Evolutionary conservation across 1,140 invertebrate species (phyloP).

Genomic region (Gryllus bimaculatus): DNA sequence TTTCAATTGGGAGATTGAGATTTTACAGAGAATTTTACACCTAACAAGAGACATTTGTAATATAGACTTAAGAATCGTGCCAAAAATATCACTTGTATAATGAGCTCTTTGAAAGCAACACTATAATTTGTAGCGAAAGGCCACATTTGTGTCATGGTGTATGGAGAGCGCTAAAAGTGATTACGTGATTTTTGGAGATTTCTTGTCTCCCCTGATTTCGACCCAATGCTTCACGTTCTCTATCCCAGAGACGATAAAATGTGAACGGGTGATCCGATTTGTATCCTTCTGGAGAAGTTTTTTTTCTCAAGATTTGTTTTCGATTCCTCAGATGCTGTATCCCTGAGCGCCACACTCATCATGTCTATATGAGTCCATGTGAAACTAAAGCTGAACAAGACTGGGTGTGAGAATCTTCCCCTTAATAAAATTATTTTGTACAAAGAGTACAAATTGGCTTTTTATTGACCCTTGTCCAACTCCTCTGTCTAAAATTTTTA

Average conservation of each 20-base stretch:
- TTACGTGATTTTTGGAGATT: not conserved
- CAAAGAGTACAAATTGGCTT: not conserved
- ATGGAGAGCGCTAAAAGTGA: not conserved
- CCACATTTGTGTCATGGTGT: not conserved
- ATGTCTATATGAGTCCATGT: constrained; percentile 4
- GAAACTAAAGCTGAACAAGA: not conserved
- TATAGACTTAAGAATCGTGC: not conserved
- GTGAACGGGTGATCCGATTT: not conserved
- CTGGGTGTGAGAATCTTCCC: not conserved
- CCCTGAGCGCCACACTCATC: not conserved
- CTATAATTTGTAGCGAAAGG: too few relatives aligned
- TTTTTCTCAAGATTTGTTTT: not conserved
- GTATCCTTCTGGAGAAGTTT: not conserved
- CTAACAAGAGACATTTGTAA: not conserved
- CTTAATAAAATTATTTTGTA: constrained; percentile 2
- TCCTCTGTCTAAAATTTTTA: too few relatives aligned
- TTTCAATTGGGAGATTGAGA: not conserved
- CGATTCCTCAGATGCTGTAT: not conserved
- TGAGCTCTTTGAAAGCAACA: not conserved
- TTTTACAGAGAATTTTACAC: not conserved
- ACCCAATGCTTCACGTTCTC: not conserved
- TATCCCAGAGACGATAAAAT: not conserved
- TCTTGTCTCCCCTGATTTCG: not conserved
- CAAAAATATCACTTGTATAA: not conserved
- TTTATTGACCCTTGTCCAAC: too few relatives aligned